Evolutionary conservation across 1,140 invertebrate species (phyloP).

Genomic region (Achroia grisella): DNA sequence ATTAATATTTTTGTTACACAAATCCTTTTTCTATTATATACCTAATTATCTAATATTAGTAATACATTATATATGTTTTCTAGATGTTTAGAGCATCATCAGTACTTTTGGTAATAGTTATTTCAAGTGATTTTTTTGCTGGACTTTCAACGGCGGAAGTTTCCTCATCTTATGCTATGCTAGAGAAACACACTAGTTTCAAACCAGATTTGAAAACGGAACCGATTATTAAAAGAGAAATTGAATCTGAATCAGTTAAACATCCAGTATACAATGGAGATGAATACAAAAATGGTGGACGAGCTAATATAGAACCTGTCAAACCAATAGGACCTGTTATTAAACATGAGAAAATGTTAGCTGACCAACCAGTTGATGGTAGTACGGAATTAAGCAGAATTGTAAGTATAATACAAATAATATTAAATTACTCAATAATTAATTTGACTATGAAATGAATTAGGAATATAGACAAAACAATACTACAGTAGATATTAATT

Average conservation of each 20-base stretch:
- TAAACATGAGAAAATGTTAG: conserved; percentile 48
- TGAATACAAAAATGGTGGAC: conserved; percentile 28
- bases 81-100: conserved; percentile 39
- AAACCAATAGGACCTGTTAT: conserved; percentile 29
- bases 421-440: too few relatives aligned
- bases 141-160: conserved; percentile 32
- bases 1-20: too few relatives aligned
- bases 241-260: conserved; percentile 21
- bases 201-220: conserved; percentile 26
- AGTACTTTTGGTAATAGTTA: conserved; percentile 17
- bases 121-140: conserved; percentile 5
- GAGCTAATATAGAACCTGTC: conserved; percentile 43
- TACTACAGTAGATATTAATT: too few relatives aligned
- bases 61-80: too few relatives aligned
- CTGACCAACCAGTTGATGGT: conserved; percentile 33
- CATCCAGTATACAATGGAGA: conserved; percentile 48
- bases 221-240: conserved; percentile 30
- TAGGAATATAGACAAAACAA: too few relatives aligned
- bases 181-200: conserved; percentile 33
- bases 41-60: too few relatives aligned
- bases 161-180: conserved; percentile 21
- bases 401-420: conserved; percentile 43
- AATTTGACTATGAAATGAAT: too few relatives aligned
- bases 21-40: too few relatives aligned
- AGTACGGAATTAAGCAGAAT: conserved; percentile 39